Conservation (phyloP, 2,113 vertebrate genomes). For the Cyrtonyx montezumae region DNA sequence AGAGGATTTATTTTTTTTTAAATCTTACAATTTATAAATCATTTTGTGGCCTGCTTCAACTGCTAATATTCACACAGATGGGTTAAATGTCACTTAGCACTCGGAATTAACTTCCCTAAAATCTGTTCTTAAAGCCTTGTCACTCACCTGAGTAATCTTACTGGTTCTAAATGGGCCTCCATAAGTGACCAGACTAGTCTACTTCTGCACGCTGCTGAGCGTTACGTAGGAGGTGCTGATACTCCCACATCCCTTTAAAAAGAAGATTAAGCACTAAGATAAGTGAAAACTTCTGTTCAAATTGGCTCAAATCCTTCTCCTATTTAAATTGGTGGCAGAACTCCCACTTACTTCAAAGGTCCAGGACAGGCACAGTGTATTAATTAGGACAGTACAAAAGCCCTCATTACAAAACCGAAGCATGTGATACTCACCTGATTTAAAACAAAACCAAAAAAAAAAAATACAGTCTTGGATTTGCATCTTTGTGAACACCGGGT, state of each 20-base stretch:
- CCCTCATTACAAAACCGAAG: constrained; percentile 50
- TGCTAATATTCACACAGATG: constrained; percentile 34
- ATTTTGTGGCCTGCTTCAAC: constrained; percentile 23
- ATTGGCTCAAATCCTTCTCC: constrained; percentile 73
- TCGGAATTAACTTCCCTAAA: constrained; percentile 44
- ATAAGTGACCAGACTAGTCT: constrained; percentile 65
- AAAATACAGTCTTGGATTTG: neutral
- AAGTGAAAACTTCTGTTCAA: constrained; percentile 75
- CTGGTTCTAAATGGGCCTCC: constrained; percentile 46
- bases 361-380: constrained; percentile 63
- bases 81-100: constrained; percentile 55
- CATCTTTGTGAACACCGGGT: neutral
- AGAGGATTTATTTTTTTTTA: neutral
- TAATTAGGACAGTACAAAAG: constrained; percentile 68
- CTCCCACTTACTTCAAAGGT: constrained; percentile 72
- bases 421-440: constrained; percentile 49
- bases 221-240: constrained; percentile 72
- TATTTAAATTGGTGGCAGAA: constrained; percentile 69
- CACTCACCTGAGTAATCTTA: constrained; percentile 64
- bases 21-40: neutral
- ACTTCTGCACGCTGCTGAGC: constrained; percentile 58
- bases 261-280: constrained; percentile 69
- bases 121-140: constrained; percentile 61
- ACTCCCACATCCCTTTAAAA: constrained; percentile 72
- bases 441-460: constrained; percentile 29